A percentile compares a stretch with the other conserved stretches of the same genome.
These are phyloP conservation scores for Standfussiana lucernea DNA, from an alignment of 2,888 invertebrate species.

Conservation along the genomic window DNA sequence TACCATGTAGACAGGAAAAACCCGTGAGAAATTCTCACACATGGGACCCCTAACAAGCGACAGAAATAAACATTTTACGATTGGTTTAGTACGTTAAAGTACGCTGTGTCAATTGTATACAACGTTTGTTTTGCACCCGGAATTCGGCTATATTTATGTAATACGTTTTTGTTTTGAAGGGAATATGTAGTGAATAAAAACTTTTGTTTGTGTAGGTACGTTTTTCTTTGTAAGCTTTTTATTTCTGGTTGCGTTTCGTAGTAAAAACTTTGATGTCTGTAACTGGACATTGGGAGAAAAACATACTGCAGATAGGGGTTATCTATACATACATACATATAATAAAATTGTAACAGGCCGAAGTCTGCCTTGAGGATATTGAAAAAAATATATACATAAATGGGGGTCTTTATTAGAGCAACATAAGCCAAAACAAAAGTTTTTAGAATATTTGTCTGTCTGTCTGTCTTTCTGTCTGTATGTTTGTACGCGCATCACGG, in stretches of 20 bases:
- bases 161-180: slow-evolving; percentile 48
- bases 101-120: slow-evolving; percentile 58
- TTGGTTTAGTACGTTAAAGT: slow-evolving; percentile 56
- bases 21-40: slow-evolving; percentile 46
- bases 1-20: slow-evolving; percentile 50
- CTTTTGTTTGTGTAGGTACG: slow-evolving; percentile 25
- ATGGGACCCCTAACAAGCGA: slow-evolving; percentile 64
- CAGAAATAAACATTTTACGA: slow-evolving; percentile 68
- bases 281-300: not conserved
- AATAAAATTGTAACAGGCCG: no score
- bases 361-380: no score
- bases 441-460: no score
- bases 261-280: slow-evolving; percentile 7
- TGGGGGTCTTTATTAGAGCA: no score
- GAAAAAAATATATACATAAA: no score
- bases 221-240: slow-evolving; percentile 8
- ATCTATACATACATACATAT: no score
- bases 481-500: no score
- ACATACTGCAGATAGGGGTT: not conserved
- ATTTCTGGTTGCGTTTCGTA: slow-evolving; percentile 12
- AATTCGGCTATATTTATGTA: slow-evolving; percentile 30
- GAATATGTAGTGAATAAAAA: slow-evolving; percentile 19
- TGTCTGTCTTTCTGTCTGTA: no score
- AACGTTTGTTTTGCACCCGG: slow-evolving; percentile 44
- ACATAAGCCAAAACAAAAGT: no score